Evolutionary conservation across 2,888 invertebrate genomes (phyloP).

Genomic region (Leucozona laternaria): DNA sequence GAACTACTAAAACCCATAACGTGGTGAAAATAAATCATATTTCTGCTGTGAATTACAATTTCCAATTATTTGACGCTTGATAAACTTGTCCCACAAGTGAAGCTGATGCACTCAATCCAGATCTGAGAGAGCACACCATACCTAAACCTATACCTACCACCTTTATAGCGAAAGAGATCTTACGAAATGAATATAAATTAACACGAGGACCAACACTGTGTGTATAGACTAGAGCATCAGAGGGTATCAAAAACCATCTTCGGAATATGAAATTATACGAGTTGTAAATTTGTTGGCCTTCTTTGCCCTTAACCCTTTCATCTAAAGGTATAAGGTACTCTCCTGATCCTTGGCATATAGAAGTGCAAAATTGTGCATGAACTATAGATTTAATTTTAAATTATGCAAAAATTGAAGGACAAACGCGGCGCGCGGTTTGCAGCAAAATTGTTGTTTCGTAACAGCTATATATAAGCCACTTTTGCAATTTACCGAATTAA

Average conservation of each 20-base stretch:
- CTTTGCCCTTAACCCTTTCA: not conserved
- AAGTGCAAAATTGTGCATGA: slow-evolving; percentile 13
- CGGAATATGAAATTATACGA: slow-evolving; percentile 46
- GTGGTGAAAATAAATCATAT: slow-evolving; percentile 13
- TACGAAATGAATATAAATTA: slow-evolving; percentile 68
- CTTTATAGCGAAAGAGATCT: slow-evolving; percentile 35
- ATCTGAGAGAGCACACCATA: not conserved
- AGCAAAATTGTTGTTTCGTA: slow-evolving; percentile 37
- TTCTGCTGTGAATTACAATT: slow-evolving; percentile 67
- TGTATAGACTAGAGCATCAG: not conserved
- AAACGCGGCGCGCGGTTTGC: slow-evolving; percentile 6
- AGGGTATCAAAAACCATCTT: slow-evolving; percentile 38
- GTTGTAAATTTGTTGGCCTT: slow-evolving; percentile 35
- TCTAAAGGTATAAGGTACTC: not conserved
- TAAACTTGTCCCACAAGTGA: slow-evolving; percentile 32
- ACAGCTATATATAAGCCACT: slow-evolving; percentile 30
- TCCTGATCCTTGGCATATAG: not conserved
- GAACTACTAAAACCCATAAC: slow-evolving; percentile 33
- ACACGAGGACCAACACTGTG: slow-evolving; percentile 25
- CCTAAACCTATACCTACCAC: too few relatives aligned
- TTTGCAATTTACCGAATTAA: slow-evolving; percentile 67
- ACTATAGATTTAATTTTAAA: slow-evolving; percentile 47
- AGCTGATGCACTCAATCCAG: slow-evolving; percentile 8
- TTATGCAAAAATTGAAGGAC: slow-evolving; percentile 62
- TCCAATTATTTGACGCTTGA: slow-evolving; percentile 68